Base-by-base conservation (phyloP, 2,797 vertebrate species). In the Dendrocincla tyrannina region DNA sequence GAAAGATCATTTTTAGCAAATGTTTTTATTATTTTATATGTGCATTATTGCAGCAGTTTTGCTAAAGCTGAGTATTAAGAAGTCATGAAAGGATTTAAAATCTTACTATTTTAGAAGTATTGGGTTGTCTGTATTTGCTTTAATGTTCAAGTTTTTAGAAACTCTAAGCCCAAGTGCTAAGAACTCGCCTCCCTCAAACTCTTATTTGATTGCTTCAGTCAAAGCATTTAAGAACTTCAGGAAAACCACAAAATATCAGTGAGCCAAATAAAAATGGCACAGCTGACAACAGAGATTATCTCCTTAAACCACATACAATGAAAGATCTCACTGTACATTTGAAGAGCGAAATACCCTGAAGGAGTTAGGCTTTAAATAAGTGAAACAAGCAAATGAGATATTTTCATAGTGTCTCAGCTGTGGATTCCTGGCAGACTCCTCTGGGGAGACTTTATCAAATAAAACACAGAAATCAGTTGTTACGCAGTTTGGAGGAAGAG, bases 271-370 rank as follows among this genome's bases (percentile, higher is more conserved):
- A 84, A 94, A 95, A 73, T 46, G 50, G 55, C 41, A 69, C n/a
- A 90, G 37, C 74, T 92, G 86, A 89, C 84, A 91, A 56, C n/a
- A 83, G 17, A 15, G 56, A 60, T 89, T 78, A 85, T 30, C n/a
- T 93, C 56, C 67, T 82, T 69, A 83, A 82, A 77, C 32, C 6
- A 27, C 13, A 19, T 77, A 75, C 35, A 60, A 16, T 72, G 41
- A 62, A 93, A 72, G 27, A 91, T 77, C 64, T 80, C 47, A 68
- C 27, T 85, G 56, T 74, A 77, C 10, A 1, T 91, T 90, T 77
- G 67, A 88, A 94, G 35, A 93, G 28, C 22, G 76, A 93, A 94
- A 93, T 73, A 91, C 75, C 86, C 84, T 67, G 52, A 87, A 93
- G 88, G 84, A 56, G 10, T 85, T 33, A 28, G 13, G 5, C 17